Conservation (phyloP, 2,888 invertebrate genomes). For the Acanthosepion esculentum region DNA sequence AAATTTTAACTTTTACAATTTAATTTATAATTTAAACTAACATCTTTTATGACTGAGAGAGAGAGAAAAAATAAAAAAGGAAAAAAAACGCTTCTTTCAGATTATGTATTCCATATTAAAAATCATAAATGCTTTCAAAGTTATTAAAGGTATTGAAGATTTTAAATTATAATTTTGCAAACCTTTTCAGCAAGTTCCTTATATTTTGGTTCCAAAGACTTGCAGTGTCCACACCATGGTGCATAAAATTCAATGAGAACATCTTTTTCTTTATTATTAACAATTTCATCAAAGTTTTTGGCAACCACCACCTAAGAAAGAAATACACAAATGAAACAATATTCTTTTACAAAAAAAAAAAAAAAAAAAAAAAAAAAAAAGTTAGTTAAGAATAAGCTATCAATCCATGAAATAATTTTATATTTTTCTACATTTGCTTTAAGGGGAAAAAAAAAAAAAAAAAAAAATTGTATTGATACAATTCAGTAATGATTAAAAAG, state of each 20-base stretch:
- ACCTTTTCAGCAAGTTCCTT: constrained; percentile 88
- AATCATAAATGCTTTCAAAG: not conserved
- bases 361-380: too few relatives aligned
- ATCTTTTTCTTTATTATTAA: constrained; percentile 91
- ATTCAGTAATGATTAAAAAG: too few relatives aligned
- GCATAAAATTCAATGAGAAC: constrained; percentile 98
- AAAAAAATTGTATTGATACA: too few relatives aligned
- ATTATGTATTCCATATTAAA: not conserved
- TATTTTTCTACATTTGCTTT: too few relatives aligned
- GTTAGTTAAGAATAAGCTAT: too few relatives aligned
- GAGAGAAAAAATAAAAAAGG: too few relatives aligned
- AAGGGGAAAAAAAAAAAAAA: too few relatives aligned
- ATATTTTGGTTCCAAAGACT: constrained; percentile 92
- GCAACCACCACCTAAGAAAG: constrained; percentile 86
- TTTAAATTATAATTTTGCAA: constrained; percentile 34
- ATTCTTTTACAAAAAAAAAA: not conserved
- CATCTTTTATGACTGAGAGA: too few relatives aligned
- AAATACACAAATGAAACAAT: not conserved
- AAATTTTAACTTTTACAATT: not conserved
- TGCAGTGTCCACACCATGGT: constrained; percentile 98
- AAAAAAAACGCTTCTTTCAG: not conserved
- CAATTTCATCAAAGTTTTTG: constrained; percentile 96
- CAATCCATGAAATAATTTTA: too few relatives aligned
- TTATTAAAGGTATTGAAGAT: too few relatives aligned
- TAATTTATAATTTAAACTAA: too few relatives aligned